Evolutionary conservation across 2,797 vertebrate genomes (phyloP).

Genomic region (Melanogrammus aeglefinus): DNA sequence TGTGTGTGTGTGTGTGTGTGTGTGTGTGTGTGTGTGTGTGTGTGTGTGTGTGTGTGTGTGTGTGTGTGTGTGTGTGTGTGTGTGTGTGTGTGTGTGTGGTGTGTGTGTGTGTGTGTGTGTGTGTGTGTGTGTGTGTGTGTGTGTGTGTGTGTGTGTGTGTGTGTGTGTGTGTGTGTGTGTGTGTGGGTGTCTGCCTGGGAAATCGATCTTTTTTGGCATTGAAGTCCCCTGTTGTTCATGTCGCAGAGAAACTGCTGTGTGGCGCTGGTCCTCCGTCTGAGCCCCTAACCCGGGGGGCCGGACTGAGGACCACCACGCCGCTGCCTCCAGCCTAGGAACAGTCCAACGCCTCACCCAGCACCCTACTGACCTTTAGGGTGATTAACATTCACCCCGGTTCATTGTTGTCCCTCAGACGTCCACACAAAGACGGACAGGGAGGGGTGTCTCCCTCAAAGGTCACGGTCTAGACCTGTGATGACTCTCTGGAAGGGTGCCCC

Average conservation of each 20-base stretch:
- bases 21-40: neutral
- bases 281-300: neutral
- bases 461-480: slow-evolving; percentile 40
- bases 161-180: too few species aligned
- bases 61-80: neutral
- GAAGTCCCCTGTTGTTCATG: neutral
- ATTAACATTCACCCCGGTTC: slow-evolving; percentile 54
- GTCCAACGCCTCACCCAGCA: slow-evolving; percentile 31
- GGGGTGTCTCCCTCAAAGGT: slow-evolving; percentile 61
- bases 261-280: neutral
- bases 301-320: neutral
- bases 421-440: slow-evolving; percentile 62
- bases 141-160: neutral
- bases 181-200: neutral
- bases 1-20: neutral
- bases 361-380: slow-evolving; percentile 65
- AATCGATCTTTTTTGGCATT: too few species aligned
- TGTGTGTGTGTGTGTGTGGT: neutral
- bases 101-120: neutral
- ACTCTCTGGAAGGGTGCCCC: slow-evolving; percentile 33
- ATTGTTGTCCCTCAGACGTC: slow-evolving; percentile 58
- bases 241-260: neutral
- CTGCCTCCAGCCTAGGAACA: neutral
- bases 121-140: neutral
- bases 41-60: neutral